Evolutionary conservation across 2,888 invertebrate species (phyloP).

Genomic region (Polyploca ridens): DNA sequence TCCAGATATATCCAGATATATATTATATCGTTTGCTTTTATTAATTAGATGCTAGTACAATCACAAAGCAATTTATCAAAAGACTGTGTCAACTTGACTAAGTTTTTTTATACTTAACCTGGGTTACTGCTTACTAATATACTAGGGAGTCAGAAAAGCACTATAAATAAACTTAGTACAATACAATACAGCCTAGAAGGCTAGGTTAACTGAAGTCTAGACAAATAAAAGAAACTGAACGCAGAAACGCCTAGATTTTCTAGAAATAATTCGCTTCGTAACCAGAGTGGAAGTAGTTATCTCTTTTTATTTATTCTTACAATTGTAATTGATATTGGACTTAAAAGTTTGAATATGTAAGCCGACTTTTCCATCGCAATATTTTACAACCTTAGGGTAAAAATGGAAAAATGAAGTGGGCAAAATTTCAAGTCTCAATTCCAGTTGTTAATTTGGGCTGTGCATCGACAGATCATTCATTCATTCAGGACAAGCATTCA

Average conservation of each 20-base stretch:
- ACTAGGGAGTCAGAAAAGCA: conserved; percentile 10
- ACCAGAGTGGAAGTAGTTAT: conserved; percentile 13
- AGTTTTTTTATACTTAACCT: neutral
- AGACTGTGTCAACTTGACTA: no score
- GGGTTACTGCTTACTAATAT: neutral
- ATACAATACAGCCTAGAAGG: neutral
- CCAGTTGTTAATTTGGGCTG: no score
- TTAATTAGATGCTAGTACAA: no score
- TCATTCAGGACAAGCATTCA: no score
- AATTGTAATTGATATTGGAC: neutral
- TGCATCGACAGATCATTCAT: no score
- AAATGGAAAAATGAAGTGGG: no score
- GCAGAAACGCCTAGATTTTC: conserved; percentile 17
- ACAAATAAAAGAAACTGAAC: conserved; percentile 12
- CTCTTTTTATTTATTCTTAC: neutral
- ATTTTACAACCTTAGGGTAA: neutral
- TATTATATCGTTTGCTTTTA: no score
- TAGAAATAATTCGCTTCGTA: conserved; percentile 13
- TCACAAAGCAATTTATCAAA: no score
- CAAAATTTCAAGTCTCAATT: no score
- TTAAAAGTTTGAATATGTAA: neutral
- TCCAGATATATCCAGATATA: no score
- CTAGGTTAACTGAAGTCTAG: conserved; percentile 16
- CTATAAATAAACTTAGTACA: conserved; percentile 16
- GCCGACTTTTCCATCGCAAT: neutral